Percentiles rank a stretch among this genome's conserved stretches.
Evolutionary conservation across 2,888 invertebrate genomes (phyloP).

Genomic region (Cephus pygmeus): DNA sequence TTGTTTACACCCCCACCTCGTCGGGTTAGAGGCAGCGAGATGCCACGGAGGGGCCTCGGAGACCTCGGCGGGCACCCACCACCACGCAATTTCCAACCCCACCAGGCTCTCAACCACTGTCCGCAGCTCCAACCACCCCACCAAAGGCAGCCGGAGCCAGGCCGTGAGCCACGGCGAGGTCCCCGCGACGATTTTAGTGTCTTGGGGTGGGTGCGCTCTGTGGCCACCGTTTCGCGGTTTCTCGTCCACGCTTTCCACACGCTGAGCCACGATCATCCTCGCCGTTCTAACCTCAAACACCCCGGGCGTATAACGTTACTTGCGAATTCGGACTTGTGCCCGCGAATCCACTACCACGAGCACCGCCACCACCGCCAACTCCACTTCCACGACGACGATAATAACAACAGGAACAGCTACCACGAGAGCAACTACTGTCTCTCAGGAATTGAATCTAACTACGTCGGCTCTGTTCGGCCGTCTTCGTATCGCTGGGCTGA

Average conservation of each 20-base stretch:
- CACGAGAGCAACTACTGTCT: neutral
- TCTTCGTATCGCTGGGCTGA: neutral
- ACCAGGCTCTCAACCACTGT: slow-evolving; percentile 65
- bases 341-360: slow-evolving; percentile 21
- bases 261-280: slow-evolving; percentile 57
- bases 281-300: neutral
- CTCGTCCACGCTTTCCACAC: slow-evolving; percentile 40
- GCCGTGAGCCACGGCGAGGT: slow-evolving; percentile 62
- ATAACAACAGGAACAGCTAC: neutral
- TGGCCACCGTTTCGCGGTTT: slow-evolving; percentile 60
- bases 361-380: neutral
- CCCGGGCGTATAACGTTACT: slow-evolving; percentile 64
- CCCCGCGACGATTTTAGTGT: slow-evolving; percentile 65
- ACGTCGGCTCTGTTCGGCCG: neutral
- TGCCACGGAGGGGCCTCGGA: slow-evolving; percentile 63
- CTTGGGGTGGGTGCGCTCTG: slow-evolving; percentile 64
- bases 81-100: slow-evolving; percentile 67
- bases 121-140: slow-evolving; percentile 66
- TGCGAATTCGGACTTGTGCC: slow-evolving; percentile 56
- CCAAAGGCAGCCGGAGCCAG: slow-evolving; percentile 62
- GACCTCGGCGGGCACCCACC: slow-evolving; percentile 60
- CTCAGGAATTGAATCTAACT: neutral
- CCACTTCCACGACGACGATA: neutral
- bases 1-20: slow-evolving; percentile 65
- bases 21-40: slow-evolving; percentile 51